Percentiles rank a stretch among this genome's conserved stretches.
Evolutionary conservation across 1,140 invertebrate genomes (phyloP).

Genomic region (Ctenoplectra terminalis): DNA sequence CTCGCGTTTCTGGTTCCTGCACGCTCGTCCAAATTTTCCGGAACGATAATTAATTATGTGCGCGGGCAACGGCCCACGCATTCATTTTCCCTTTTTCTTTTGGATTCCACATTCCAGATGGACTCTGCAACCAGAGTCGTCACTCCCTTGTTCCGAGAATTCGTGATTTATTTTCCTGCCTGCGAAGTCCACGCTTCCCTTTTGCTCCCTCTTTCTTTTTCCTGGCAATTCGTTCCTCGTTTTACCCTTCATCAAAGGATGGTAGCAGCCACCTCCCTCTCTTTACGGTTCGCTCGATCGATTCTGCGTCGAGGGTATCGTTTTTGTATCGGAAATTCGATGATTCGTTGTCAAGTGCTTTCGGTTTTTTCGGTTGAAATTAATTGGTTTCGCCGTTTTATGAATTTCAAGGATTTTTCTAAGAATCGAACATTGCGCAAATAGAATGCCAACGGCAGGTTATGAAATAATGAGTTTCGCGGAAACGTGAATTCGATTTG

Average conservation of each 20-base stretch:
- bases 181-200: not conserved
- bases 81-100: not conserved
- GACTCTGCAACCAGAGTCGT: slow-evolving; percentile 8
- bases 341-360: not conserved
- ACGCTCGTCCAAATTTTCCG: slow-evolving; percentile 10
- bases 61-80: not conserved
- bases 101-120: slow-evolving; percentile 1
- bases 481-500: not conserved
- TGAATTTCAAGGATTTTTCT: not conserved
- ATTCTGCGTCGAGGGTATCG: not conserved
- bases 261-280: not conserved
- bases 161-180: slow-evolving; percentile 35
- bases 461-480: not conserved
- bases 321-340: not conserved
- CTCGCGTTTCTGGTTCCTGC: not conserved
- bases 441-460: not conserved
- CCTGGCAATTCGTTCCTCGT: not conserved
- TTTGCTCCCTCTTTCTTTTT: not conserved
- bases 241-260: not conserved
- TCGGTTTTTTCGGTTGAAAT: not conserved
- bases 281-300: not conserved
- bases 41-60: slow-evolving; percentile 54
- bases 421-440: not conserved
- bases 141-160: not conserved
- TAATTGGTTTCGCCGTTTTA: slow-evolving; percentile 3